Percentiles rank a stretch among this genome's conserved stretches.
Evolutionary conservation across 2,797 vertebrate species (phyloP).

Genomic region (Malacoctenus gilli): DNA sequence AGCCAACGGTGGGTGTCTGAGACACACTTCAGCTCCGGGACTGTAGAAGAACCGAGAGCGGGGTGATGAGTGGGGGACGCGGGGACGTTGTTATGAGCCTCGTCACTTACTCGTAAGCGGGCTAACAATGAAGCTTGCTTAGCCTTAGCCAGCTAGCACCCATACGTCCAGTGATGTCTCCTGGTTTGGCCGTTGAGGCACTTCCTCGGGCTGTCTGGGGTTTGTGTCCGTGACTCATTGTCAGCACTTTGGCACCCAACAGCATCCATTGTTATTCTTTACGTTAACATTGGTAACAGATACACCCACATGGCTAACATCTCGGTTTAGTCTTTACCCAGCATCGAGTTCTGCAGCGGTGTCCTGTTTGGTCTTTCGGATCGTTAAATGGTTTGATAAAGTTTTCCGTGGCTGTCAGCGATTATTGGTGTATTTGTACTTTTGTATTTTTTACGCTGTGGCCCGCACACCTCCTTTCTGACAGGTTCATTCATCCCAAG

Average conservation of each 20-base stretch:
- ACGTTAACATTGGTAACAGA: neutral
- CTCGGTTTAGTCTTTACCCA: too few species aligned
- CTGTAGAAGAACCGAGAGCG: neutral
- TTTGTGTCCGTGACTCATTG: conserved; percentile 3
- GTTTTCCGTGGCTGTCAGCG: neutral
- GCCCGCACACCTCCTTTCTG: neutral
- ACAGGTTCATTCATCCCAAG: neutral
- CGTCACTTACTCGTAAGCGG: neutral
- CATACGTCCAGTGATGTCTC: conserved; percentile 21
- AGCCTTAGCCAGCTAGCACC: conserved; percentile 62
- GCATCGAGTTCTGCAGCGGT: too few species aligned
- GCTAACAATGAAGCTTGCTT: conserved; percentile 57
- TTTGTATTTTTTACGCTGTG: neutral
- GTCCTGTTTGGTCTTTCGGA: too few species aligned
- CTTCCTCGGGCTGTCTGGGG: neutral
- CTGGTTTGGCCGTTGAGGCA: conserved; percentile 6
- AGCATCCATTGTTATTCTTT: neutral
- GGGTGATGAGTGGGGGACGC: neutral
- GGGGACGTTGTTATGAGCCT: conserved; percentile 5
- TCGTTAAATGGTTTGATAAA: too few species aligned
- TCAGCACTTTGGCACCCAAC: neutral
- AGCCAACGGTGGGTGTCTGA: neutral
- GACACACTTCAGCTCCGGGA: rapidly evolving
- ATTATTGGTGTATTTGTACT: neutral
- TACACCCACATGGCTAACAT: too few species aligned